These are phyloP conservation scores for Onchidella celtica DNA, from an alignment of 2,888 invertebrate species.

Conservation along the genomic window DNA sequence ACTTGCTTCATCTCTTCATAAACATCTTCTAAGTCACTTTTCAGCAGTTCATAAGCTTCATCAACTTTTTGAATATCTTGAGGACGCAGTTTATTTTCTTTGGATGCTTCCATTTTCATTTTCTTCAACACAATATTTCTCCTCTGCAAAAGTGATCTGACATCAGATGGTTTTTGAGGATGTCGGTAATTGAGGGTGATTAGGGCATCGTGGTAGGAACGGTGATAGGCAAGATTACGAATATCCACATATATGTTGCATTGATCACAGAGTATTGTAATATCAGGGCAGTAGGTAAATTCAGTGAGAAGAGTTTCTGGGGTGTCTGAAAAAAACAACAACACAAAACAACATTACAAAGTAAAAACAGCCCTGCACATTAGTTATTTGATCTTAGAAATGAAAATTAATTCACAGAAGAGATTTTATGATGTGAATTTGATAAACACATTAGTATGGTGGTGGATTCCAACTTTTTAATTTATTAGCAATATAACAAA, in stretches of 20 bases:
- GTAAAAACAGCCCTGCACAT: too few relatives aligned
- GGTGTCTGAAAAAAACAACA: constrained; percentile 65
- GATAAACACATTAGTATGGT: too few relatives aligned
- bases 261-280: constrained; percentile 69
- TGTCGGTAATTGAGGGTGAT: constrained; percentile 62
- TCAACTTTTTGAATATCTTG: constrained; percentile 61
- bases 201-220: constrained; percentile 73
- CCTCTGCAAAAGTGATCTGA: constrained; percentile 65
- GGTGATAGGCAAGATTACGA: constrained; percentile 66
- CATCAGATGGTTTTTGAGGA: constrained; percentile 60
- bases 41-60: constrained; percentile 76
- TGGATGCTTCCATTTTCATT: constrained; percentile 57
- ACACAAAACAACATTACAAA: background rate
- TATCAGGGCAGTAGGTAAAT: constrained; percentile 66
- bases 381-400: background rate
- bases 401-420: background rate
- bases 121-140: constrained; percentile 66
- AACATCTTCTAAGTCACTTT: constrained; percentile 71
- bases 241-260: constrained; percentile 70
- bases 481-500: too few relatives aligned
- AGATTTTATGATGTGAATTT: too few relatives aligned
- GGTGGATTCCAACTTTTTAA: too few relatives aligned
- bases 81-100: constrained; percentile 59
- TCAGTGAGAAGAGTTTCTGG: constrained; percentile 70
- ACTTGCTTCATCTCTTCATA: constrained; percentile 68